Conservation (phyloP, 2,888 invertebrate genomes). For the Zaprionus lineosus region DNA sequence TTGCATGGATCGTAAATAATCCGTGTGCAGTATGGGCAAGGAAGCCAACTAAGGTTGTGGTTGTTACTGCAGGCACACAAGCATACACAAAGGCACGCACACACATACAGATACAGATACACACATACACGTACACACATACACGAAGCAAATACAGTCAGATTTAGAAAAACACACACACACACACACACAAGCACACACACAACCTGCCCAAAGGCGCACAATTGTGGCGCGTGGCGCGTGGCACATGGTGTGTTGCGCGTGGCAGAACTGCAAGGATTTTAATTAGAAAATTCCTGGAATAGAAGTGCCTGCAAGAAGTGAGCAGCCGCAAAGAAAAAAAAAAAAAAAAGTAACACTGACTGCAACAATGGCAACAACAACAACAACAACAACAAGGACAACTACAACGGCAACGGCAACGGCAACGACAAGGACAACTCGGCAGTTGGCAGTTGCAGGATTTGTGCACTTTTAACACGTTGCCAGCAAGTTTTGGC, state of each 20-base stretch:
- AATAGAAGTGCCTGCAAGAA: conserved; percentile 63
- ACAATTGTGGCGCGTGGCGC: conserved; percentile 55
- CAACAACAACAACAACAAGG: not conserved
- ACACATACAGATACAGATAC: not conserved
- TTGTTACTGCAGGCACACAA: conserved; percentile 39
- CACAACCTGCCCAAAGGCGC: conserved; percentile 52
- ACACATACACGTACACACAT: conserved; percentile 20
- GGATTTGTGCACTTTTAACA: conserved; percentile 74
- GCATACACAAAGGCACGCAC: conserved; percentile 7
- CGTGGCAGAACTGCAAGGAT: conserved; percentile 50
- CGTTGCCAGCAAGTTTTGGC: conserved; percentile 34
- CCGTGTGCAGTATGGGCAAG: conserved; percentile 46
- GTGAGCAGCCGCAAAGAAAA: conserved; percentile 39
- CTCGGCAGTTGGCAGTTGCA: conserved; percentile 42
- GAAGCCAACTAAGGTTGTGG: conserved; percentile 35
- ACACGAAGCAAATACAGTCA: not conserved
- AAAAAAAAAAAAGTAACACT: no score
- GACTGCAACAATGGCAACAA: conserved; percentile 7
- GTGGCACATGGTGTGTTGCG: conserved; percentile 11
- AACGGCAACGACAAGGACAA: conserved; percentile 17
- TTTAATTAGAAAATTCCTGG: conserved; percentile 78
- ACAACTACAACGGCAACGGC: conserved; percentile 2
- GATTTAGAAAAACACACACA: no score
- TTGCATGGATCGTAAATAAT: conserved; percentile 80
- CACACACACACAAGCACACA: conserved; percentile 6